Evolutionary conservation across 2,797 vertebrate genomes (phyloP).

Genomic region (Sphaeramia orbicularis): DNA sequence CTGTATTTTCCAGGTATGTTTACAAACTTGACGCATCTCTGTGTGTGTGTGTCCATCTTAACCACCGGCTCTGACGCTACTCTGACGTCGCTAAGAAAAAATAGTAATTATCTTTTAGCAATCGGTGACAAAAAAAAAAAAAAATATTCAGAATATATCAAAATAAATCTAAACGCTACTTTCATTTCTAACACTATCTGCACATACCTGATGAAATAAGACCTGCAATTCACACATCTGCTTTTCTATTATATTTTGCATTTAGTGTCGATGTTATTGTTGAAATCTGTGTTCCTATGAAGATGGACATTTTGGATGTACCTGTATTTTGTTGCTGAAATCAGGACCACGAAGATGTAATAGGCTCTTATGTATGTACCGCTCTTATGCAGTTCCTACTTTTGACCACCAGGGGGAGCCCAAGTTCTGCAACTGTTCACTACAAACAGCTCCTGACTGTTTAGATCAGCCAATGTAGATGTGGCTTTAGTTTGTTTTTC

Average conservation of each 20-base stretch:
- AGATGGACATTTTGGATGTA: not conserved
- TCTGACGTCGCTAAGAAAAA: conserved; percentile 43
- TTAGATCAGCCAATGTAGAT: not conserved
- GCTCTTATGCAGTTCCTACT: not conserved
- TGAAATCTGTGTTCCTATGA: not conserved
- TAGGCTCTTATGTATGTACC: not conserved
- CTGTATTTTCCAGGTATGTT: not conserved
- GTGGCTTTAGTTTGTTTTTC: not conserved
- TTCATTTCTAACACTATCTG: too few relatives aligned
- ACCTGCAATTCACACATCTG: too few relatives aligned
- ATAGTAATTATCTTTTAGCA: not conserved
- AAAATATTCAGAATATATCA: not conserved
- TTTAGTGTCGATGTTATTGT: not conserved
- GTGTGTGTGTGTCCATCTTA: not conserved
- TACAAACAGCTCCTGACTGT: not conserved
- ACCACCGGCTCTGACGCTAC: conserved; percentile 48
- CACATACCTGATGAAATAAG: not conserved
- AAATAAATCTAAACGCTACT: too few relatives aligned
- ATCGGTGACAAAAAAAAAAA: not conserved
- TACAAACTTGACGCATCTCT: conserved; percentile 12
- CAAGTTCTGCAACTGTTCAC: not conserved
- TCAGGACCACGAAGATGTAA: not conserved
- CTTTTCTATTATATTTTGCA: too few relatives aligned
- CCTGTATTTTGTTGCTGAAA: not conserved
- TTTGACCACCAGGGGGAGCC: conserved; percentile 50